Percentiles rank a stretch among this genome's conserved stretches.
These are phyloP conservation scores for Ypsolopha scabrella DNA, from an alignment of 2,888 invertebrate species.

Conservation along the genomic window DNA sequence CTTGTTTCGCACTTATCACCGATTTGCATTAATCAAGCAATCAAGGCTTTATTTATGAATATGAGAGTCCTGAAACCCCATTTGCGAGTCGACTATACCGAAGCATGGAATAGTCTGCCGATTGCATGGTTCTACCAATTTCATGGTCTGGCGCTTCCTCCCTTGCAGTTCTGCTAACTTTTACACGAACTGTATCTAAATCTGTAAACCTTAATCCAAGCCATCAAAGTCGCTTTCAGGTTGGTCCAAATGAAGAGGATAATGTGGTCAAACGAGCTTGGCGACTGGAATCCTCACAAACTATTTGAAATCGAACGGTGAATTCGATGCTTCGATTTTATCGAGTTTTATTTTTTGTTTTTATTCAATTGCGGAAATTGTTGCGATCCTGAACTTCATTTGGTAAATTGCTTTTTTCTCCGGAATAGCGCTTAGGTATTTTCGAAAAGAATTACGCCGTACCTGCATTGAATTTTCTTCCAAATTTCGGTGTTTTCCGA, in stretches of 20 bases:
- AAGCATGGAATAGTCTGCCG: slow-evolving; percentile 30
- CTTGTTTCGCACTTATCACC: background rate
- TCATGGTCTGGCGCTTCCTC: slow-evolving; percentile 61
- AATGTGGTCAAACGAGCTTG: slow-evolving; percentile 25
- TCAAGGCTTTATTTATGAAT: slow-evolving; percentile 32
- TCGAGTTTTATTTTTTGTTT: slow-evolving; percentile 36
- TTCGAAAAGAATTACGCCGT: too few relatives aligned
- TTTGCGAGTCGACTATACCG: slow-evolving; percentile 37
- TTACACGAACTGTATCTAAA: background rate
- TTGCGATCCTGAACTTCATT: slow-evolving; percentile 2
- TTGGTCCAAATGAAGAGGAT: background rate
- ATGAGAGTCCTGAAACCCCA: slow-evolving; percentile 30
- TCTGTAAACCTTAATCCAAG: background rate
- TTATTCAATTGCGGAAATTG: slow-evolving; percentile 30
- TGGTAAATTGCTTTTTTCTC: background rate
- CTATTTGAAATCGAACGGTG: slow-evolving; percentile 58
- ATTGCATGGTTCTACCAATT: slow-evolving; percentile 49
- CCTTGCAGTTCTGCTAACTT: slow-evolving; percentile 28
- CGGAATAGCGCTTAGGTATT: too few relatives aligned
- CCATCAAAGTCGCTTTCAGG: background rate
- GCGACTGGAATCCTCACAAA: slow-evolving; percentile 60
- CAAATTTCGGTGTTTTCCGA: too few relatives aligned
- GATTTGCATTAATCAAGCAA: slow-evolving; percentile 2
- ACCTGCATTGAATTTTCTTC: too few relatives aligned
- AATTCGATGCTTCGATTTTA: slow-evolving; percentile 60